Evolutionary conservation across 2,888 invertebrate genomes (phyloP), one percentile per base, ranked within the genome.

Genomic region (Pedicia rivosa): DNA sequence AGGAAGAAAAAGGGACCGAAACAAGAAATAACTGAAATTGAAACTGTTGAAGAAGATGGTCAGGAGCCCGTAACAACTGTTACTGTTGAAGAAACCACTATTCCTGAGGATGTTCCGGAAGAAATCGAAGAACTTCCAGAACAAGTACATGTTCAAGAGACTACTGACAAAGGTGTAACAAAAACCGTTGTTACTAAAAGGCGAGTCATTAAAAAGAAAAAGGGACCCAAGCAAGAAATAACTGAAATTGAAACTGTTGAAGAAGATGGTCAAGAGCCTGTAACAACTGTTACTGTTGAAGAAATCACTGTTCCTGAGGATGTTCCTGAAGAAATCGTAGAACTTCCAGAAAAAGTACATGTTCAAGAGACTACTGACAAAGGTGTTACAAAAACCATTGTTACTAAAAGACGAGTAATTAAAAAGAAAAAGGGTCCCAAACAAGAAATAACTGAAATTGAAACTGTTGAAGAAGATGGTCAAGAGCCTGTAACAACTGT

Each of bases 381-480:
- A 27, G 49, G 48, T 38, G 47, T 44, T 38, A 29, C 48, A 30
- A 46, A 53, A 44, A 49, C 55, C 47, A 53, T 53, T 44, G 49
- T 48, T 4, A 49, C 47, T 10, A 43, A 54, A 33, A 61, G 56
- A 41, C 55, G 55, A 4, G 46, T 54, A 1, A 57, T 58, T 28
- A 58, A 54, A 38, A 59, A 53, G 38, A 43, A 50, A 36, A 49
- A 46, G 38, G 51, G 49, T 5, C 45, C 43, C 14, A 50, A 49
- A 40, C 47, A 50, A 38, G 54, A 59, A 49, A 47, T 52, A 4
- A 59, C 57, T 3, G 54, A 55, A 47, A 59, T 63, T 37, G 52
- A 54, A 26, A 60, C 59, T 1, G 46, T 56, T 4, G 56, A 60
- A 39, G 56, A 57, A 47, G 59, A 57, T 28, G 53, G 53, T 8